phyloP scores from a whole-genome alignment of 2,113 vertebrate species.

The Felis chaus region DNA sequence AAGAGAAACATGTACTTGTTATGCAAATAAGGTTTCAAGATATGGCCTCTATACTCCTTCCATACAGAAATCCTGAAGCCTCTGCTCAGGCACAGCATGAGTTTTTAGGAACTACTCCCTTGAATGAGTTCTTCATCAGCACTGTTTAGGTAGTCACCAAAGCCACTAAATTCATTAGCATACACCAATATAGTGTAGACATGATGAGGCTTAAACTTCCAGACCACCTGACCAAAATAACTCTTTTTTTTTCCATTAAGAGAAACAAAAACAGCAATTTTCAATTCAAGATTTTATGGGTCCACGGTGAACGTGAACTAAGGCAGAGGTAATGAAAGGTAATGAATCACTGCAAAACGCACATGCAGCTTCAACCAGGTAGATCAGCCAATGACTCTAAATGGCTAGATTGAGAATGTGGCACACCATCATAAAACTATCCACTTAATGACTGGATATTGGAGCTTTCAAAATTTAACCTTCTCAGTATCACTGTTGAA shows the following conservation, averaged over 20 bases:
- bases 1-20: neutral
- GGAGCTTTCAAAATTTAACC: neutral
- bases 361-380: neutral
- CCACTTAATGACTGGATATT: neutral
- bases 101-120: neutral
- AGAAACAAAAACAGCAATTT: neutral
- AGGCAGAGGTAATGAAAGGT: neutral
- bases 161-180: neutral
- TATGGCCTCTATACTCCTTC: neutral
- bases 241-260: neutral
- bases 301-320: neutral
- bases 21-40: neutral
- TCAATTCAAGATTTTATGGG: neutral
- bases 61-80: neutral
- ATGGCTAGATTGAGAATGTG: neutral
- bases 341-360: conserved; percentile 9
- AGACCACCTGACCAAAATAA: neutral
- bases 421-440: neutral
- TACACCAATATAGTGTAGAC: neutral
- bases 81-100: neutral
- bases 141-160: neutral
- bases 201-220: neutral
- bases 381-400: neutral
- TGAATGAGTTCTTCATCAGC: neutral
- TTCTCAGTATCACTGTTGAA: neutral